phyloP scores from a whole-genome alignment of 2,888 invertebrate genomes.

The Odontocolon sp. region DNA sequence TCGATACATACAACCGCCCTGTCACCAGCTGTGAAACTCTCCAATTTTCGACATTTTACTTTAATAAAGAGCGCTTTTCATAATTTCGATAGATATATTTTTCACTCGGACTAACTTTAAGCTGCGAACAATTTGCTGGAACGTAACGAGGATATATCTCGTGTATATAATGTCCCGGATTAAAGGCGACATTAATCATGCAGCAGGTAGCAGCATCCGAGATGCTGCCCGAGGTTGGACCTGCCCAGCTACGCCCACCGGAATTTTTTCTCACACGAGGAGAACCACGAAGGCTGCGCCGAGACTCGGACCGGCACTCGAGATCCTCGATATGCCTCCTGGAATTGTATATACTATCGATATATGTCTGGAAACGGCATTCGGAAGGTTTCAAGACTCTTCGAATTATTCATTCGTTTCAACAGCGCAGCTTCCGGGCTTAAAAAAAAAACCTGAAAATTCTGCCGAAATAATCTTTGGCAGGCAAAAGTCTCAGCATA shows the following conservation, averaged over 20 bases:
- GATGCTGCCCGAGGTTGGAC: conserved; percentile 58
- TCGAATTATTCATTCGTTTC: conserved; percentile 31
- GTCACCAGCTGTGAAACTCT: no score
- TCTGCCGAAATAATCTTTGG: no score
- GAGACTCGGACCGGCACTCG: conserved; percentile 29
- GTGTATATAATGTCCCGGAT: conserved; percentile 53
- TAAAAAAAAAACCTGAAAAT: conserved; percentile 10
- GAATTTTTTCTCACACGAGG: conserved; percentile 57
- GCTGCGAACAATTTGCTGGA: neutral
- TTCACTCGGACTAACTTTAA: no score
- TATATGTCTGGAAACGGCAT: conserved; percentile 5
- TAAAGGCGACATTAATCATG: conserved; percentile 74
- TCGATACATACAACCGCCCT: no score
- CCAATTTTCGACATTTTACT: no score
- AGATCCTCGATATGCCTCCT: conserved; percentile 49
- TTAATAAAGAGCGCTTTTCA: no score
- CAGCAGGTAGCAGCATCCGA: conserved; percentile 68
- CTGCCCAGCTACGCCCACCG: conserved; percentile 53
- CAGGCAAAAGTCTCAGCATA: no score
- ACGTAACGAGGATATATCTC: neutral
- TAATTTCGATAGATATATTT: no score
- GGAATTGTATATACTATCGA: conserved; percentile 34
- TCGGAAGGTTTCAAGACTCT: conserved; percentile 10
- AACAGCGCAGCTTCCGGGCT: conserved; percentile 35
- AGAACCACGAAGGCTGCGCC: conserved; percentile 12